Conservation (phyloP, 1,140 invertebrate species). For the Hydropsyche tenuis region DNA sequence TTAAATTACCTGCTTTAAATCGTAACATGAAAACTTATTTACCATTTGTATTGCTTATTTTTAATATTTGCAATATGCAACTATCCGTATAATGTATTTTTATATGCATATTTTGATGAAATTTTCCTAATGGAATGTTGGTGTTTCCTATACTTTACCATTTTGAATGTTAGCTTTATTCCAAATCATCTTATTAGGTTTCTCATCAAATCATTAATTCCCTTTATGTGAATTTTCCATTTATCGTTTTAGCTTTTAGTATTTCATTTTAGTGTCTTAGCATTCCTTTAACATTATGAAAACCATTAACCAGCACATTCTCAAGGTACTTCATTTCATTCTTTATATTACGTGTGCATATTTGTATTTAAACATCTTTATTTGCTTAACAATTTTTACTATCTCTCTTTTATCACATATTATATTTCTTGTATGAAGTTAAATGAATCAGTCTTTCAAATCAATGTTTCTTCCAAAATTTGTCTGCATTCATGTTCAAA, state of each 20-base stretch:
- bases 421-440: too few species aligned
- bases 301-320: neutral
- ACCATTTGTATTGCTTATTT: too few species aligned
- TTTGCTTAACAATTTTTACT: neutral
- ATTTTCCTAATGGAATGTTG: conserved; percentile 64
- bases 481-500: too few species aligned
- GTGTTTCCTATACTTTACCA: conserved; percentile 52
- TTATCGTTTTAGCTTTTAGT: neutral
- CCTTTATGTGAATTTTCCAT: conserved; percentile 11
- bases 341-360: neutral
- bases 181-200: conserved; percentile 13
- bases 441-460: too few species aligned
- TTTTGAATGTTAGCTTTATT: conserved; percentile 7
- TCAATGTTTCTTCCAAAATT: too few species aligned
- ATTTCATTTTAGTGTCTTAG: neutral
- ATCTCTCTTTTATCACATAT: neutral
- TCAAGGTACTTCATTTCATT: neutral
- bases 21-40: too few species aligned
- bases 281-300: too few species aligned
- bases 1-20: too few species aligned
- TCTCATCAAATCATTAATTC: conserved; percentile 29
- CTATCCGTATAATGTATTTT: too few species aligned
- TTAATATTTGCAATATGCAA: neutral
- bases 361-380: neutral
- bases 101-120: neutral